Conservation (phyloP, 2,888 invertebrate species). For the Isoperla grammatica region DNA sequence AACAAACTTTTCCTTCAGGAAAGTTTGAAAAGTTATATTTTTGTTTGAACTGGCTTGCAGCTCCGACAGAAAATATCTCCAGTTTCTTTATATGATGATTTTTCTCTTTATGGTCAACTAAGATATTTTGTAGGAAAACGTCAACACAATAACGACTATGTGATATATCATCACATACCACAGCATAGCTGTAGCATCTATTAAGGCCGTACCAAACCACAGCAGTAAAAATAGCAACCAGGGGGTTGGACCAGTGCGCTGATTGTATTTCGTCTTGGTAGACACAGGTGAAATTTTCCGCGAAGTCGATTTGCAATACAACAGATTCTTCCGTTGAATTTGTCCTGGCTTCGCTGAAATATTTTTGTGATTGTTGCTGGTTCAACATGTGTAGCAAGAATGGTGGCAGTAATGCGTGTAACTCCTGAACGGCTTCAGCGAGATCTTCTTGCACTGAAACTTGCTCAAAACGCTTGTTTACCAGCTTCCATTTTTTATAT, state of each 20-base stretch:
- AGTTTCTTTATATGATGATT: too few relatives aligned
- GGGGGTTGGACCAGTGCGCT: constrained; percentile 12
- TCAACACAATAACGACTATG: constrained; percentile 8
- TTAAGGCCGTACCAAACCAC: constrained; percentile 15
- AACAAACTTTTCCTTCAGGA: too few relatives aligned
- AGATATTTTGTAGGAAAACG: too few relatives aligned
- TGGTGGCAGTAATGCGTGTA: too few relatives aligned
- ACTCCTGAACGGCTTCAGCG: too few relatives aligned
- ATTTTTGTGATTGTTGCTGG: neutral
- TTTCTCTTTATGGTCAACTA: too few relatives aligned
- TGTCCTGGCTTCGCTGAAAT: neutral
- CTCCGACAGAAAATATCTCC: too few relatives aligned
- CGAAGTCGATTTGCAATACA: constrained; percentile 1
- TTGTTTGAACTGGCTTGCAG: too few relatives aligned
- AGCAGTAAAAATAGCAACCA: constrained; percentile 7
- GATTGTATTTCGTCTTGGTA: constrained; percentile 5
- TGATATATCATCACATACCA: constrained; percentile 5
- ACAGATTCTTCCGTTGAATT: neutral
- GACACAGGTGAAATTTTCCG: neutral
- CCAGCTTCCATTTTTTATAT: too few relatives aligned
- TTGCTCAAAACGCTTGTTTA: too few relatives aligned
- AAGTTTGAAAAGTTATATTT: too few relatives aligned
- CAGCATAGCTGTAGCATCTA: constrained; percentile 11
- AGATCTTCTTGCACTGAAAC: too few relatives aligned
- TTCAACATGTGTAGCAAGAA: constrained; percentile 3